Percentiles rank a stretch among this genome's conserved stretches.
Evolutionary conservation across 1,140 invertebrate species (phyloP).

Genomic region (Dinoponera quadriceps): DNA sequence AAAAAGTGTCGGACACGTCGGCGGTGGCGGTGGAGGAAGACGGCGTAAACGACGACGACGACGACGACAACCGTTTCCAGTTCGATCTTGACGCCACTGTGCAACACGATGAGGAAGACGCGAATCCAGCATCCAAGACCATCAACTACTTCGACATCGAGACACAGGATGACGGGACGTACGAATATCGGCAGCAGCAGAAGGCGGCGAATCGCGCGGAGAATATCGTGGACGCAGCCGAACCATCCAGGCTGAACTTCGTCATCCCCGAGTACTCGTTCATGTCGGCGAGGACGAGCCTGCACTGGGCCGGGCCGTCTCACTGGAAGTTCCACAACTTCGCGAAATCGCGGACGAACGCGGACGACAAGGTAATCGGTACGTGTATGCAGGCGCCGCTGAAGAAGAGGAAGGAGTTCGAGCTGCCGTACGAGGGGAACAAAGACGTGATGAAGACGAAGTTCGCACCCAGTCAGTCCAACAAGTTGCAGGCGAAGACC

Average conservation of each 20-base stretch:
- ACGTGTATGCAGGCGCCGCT: constrained; percentile 63
- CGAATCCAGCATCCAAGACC: constrained; percentile 24
- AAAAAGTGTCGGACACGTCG: constrained; percentile 16
- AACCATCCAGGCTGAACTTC: constrained; percentile 70
- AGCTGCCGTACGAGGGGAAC: constrained; percentile 66
- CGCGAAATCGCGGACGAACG: neutral
- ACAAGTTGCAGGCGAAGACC: constrained; percentile 68
- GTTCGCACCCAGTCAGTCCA: constrained; percentile 48
- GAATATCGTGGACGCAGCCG: constrained; percentile 76
- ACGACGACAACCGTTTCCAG: constrained; percentile 70
- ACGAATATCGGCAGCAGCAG: constrained; percentile 53
- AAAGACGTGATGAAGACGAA: constrained; percentile 53
- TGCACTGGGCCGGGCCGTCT: constrained; percentile 91
- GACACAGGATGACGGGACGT: constrained; percentile 60
- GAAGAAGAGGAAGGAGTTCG: constrained; percentile 74
- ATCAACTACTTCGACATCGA: constrained; percentile 68
- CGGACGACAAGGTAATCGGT: constrained; percentile 53
- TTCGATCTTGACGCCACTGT: constrained; percentile 81
- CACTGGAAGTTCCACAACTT: constrained; percentile 89
- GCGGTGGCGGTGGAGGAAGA: neutral
- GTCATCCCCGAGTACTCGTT: constrained; percentile 89
- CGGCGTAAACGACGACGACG: neutral
- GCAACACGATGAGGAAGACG: constrained; percentile 67
- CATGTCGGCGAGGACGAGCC: constrained; percentile 86
- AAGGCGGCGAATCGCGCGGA: constrained; percentile 28